Conservation (phyloP, 2,888 invertebrate species). For the Macroteleia sp. region DNA sequence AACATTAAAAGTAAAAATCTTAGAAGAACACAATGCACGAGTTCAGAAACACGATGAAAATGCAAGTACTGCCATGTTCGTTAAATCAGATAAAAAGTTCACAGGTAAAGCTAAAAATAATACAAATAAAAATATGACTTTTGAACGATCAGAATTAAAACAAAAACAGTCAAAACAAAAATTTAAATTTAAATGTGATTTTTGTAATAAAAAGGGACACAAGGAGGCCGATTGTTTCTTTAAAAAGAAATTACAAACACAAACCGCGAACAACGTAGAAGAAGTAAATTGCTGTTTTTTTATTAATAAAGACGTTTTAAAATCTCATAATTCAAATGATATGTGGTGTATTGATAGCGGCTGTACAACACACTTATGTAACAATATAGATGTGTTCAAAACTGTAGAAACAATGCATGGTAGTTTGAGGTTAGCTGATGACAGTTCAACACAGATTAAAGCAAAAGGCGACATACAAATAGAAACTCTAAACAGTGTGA, state of each 20-base stretch:
- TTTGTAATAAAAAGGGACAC: constrained; percentile 8
- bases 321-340: too few relatives aligned
- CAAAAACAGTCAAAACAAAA: too few relatives aligned
- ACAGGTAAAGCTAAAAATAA: background rate
- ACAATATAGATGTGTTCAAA: too few relatives aligned
- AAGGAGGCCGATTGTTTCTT: constrained; percentile 2
- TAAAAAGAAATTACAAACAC: background rate
- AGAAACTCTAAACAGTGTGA: background rate
- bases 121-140: too few relatives aligned
- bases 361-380: too few relatives aligned
- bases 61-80: constrained; percentile 1
- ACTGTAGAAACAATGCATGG: too few relatives aligned
- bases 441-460: constrained; percentile 3
- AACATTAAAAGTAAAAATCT: constrained; percentile 27
- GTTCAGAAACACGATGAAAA: background rate
- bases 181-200: constrained; percentile 3
- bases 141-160: too few relatives aligned
- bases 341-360: too few relatives aligned
- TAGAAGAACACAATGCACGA: constrained; percentile 22
- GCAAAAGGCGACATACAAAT: constrained; percentile 34
- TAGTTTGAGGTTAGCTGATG: too few relatives aligned
- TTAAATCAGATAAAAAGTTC: background rate
- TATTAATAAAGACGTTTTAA: too few relatives aligned
- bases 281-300: too few relatives aligned
- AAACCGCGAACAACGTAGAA: background rate